Base-by-base conservation (phyloP, 1,140 invertebrate species). In the Procambarus virginalis region DNA sequence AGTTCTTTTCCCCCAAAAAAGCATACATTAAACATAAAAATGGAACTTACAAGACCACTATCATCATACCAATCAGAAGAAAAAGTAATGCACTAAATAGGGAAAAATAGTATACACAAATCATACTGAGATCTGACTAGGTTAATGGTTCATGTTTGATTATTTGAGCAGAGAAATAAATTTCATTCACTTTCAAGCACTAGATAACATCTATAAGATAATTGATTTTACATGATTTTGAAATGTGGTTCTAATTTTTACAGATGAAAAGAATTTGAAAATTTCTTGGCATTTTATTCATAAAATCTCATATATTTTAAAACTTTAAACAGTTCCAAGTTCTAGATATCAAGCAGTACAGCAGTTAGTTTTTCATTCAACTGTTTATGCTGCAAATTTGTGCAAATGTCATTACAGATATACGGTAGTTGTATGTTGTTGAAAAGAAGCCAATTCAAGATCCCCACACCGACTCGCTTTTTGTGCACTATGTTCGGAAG, bases 361-460 rank as follows among this genome's bases (percentile, higher is more conserved):
- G 55, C 2, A 8, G 12, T 12, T 2, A 12, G 12, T 12, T 58
- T 58, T 9, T 9, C 55, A 58, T 58, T 12, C 55, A 8, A 58
- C 12, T 58, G 12, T 58, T 58, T 9, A 8, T 58, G 8, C 55
- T 64, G 12, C 20, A 20, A 17, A 64, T 17, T 17, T 64, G 17
- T 64, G 17, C 4, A 17, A 9, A 79, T 48, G 46, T n/a, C 45
- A n/a, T 58, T 80, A 82, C 12, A 88, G 49, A 17, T 88, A 45
- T 22, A 88, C 55, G 34, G 79, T 75, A 17, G 86, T 82, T 12
- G 64, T 75, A 77, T 88, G 86, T 17, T 75, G 64, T 34, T 75
- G 70, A 48, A 60, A 34, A 2, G 48, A 34, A 14, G 45, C 22
- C 12, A 58, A 48, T 3, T 60, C 20, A 20, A 22, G 8, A 79